Evolutionary conservation across 2,888 invertebrate genomes (phyloP).

Genomic region (Pterostichus niger): DNA sequence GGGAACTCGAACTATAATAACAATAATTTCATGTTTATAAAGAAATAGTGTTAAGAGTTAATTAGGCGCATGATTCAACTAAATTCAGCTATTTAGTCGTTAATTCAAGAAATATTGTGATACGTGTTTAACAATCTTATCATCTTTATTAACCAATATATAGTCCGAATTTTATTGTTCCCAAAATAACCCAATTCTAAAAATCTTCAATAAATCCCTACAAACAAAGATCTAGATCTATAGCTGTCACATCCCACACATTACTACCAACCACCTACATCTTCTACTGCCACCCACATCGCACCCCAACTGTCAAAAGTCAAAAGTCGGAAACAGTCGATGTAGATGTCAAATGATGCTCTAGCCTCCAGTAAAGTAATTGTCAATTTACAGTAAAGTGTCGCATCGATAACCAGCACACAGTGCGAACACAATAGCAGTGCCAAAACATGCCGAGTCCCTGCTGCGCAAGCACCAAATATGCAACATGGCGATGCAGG

Average conservation of each 20-base stretch:
- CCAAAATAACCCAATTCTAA: not conserved
- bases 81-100: too few species aligned
- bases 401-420: conserved; percentile 33
- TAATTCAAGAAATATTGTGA: not conserved
- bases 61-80: too few species aligned
- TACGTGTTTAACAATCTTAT: conserved; percentile 15
- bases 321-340: conserved; percentile 12
- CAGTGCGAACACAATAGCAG: conserved; percentile 12
- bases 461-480: conserved; percentile 27
- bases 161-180: not conserved
- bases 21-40: too few species aligned
- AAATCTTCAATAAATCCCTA: conserved; percentile 9
- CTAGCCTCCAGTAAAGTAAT: conserved; percentile 43
- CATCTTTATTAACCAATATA: too few species aligned
- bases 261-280: conserved; percentile 19
- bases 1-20: too few species aligned
- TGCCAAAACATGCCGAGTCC: conserved; percentile 33
- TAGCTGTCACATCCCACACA: conserved; percentile 12
- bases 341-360: conserved; percentile 56
- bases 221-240: conserved; percentile 15
- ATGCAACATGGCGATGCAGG: not conserved
- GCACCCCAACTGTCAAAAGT: not conserved
- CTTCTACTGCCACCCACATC: conserved; percentile 9
- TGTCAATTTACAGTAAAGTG: conserved; percentile 47
- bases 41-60: too few species aligned